Percentiles rank a stretch among this genome's conserved stretches.
These are phyloP conservation scores for Medauroidea extradentata DNA, from an alignment of 1,140 invertebrate species.

Conservation along the genomic window DNA sequence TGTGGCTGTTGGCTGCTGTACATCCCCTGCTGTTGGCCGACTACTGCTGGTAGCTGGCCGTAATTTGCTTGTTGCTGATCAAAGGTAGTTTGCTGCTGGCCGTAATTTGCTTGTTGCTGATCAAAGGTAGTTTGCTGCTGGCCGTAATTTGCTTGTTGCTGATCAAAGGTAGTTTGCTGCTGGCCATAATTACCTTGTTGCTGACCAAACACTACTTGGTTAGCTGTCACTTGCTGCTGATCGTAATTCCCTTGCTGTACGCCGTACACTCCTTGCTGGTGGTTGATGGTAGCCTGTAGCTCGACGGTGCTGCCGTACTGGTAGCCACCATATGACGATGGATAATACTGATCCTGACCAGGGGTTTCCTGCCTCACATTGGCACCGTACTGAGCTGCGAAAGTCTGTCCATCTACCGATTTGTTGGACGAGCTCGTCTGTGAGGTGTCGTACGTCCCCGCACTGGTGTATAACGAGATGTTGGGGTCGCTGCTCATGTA, in stretches of 20 bases:
- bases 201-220: no score
- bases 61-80: background rate
- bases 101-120: no score
- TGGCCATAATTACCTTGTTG: no score
- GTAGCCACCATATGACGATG: constrained; percentile 16
- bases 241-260: no score
- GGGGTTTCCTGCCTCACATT: background rate
- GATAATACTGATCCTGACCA: constrained; percentile 22
- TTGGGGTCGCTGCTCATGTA: constrained; percentile 21
- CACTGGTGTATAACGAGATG: constrained; percentile 26
- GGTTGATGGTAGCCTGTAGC: background rate
- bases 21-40: background rate
- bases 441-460: constrained; percentile 15
- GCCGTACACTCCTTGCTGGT: background rate
- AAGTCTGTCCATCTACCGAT: constrained; percentile 14
- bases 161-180: no score
- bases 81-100: no score
- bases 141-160: no score
- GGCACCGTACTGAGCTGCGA: constrained; percentile 11
- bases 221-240: background rate
- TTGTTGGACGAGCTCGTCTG: constrained; percentile 23
- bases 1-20: constrained; percentile 26
- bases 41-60: background rate
- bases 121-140: no score
- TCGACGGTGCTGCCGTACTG: constrained; percentile 9